Evolutionary conservation across 2,113 vertebrate genomes (phyloP).

Genomic region (Silurus glanis): DNA sequence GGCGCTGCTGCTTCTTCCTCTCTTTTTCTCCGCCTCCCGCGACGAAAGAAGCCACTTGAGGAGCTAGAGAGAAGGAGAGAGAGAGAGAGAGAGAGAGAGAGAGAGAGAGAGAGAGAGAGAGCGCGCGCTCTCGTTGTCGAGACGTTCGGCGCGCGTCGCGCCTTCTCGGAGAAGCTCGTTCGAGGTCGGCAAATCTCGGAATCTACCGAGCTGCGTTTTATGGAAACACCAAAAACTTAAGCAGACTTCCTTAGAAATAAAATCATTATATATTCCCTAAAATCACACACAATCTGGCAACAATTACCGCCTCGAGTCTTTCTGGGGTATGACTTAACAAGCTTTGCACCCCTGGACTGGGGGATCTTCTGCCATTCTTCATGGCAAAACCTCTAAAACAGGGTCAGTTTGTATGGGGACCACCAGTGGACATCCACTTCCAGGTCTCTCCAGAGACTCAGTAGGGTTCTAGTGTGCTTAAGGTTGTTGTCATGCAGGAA

Average conservation of each 20-base stretch:
- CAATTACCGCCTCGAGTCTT: no score
- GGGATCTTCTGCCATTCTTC: no score
- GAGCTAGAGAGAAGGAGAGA: constrained; percentile 38
- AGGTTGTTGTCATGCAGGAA: no score
- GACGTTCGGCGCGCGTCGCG: constrained; percentile 64
- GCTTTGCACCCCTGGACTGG: no score
- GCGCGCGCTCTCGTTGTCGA: constrained; percentile 64
- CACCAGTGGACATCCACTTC: no score
- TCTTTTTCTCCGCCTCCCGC: constrained; percentile 62
- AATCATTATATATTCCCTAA: not conserved
- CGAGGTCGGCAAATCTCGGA: constrained; percentile 65
- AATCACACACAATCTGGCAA: not conserved
- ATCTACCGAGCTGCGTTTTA: not conserved
- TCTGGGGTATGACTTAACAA: no score
- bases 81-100: no score
- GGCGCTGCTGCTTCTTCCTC: constrained; percentile 45
- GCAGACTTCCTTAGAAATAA: not conserved
- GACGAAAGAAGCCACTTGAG: constrained; percentile 60
- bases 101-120: not conserved
- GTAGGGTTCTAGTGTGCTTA: no score
- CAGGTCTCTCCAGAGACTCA: no score
- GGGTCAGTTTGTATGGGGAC: no score
- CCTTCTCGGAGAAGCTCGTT: constrained; percentile 67
- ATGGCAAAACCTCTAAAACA: no score
- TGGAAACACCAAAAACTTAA: not conserved